Evolutionary conservation across 2,113 vertebrate species (phyloP).

Genomic region (Phaetusa simplex): DNA sequence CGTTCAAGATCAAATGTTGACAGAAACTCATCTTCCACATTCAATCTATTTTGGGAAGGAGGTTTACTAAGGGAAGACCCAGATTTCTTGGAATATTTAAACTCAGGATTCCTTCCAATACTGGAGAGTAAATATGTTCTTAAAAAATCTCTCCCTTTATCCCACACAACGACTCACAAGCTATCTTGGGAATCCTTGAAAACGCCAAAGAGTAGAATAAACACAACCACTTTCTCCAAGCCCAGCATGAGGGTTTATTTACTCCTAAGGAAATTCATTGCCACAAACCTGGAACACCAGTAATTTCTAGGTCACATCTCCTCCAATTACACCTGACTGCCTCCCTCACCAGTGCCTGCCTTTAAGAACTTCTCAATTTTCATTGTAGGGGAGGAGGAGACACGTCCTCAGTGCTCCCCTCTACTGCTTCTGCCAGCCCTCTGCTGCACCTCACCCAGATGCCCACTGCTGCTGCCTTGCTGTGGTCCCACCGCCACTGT

Average conservation of each 20-base stretch:
- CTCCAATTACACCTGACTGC: background rate
- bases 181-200: background rate
- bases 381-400: accelerated
- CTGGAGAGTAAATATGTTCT: background rate
- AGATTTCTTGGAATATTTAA: background rate
- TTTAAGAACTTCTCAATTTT: background rate
- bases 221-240: background rate
- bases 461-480: background rate
- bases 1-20: background rate
- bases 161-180: background rate
- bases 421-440: background rate
- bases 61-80: background rate
- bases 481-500: background rate
- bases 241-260: background rate
- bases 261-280: background rate
- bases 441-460: background rate
- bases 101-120: background rate
- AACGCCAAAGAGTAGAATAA: background rate
- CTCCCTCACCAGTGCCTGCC: background rate
- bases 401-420: accelerated
- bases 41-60: background rate
- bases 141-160: background rate
- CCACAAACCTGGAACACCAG: background rate
- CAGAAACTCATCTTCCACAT: background rate
- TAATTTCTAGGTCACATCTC: background rate